Evolutionary conservation across 2,888 invertebrate genomes (phyloP), one percentile per base, ranked within the genome.

Genomic region (Mythimna loreyi): DNA sequence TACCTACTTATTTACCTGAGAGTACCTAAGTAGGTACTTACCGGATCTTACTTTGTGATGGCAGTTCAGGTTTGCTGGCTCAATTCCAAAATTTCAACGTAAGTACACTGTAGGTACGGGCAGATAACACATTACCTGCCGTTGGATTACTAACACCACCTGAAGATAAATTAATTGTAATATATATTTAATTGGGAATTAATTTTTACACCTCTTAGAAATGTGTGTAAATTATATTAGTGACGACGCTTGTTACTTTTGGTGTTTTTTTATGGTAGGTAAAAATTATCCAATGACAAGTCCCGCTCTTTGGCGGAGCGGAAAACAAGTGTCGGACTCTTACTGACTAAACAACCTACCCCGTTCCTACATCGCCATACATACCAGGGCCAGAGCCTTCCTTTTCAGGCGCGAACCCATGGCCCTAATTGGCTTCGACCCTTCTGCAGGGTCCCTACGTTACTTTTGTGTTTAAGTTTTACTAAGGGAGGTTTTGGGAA

Each of bases 51-150:
- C 13, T 49, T 45, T 28, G 56, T 78, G 66, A 57, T 62, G 55
- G 67, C 78, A 78, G 67, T 40, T 40, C 73, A 76, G 79, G 76
- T 76, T n/a, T 36, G 59, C 79, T 78, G 76, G 79, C 80, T 53
- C 25, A 19, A 50, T 53, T 70, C 76, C 80, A 78, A 67, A 45
- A 28, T 7, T 7, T 25, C n/a, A 55, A 59, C 43, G 64, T 30
- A 36, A 11, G 36, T 36, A 16, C 40, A 16, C 16, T 40, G 16
- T 40, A 40, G 16, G 40, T 40, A n/a, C 30, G 11, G 13, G 6
- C 59, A 72, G 62, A 55, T 62, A 67, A 63, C 45, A 45, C 25
- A 66, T 72, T 78, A 59, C 45, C 58, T 16, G 53, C 71, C 40
- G 50, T 53, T 50, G 21, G 67, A 66, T 56, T 55, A 60, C 50